phyloP scores from a whole-genome alignment of 2,888 invertebrate genomes.

The Rhamphomyia laevipes region DNA sequence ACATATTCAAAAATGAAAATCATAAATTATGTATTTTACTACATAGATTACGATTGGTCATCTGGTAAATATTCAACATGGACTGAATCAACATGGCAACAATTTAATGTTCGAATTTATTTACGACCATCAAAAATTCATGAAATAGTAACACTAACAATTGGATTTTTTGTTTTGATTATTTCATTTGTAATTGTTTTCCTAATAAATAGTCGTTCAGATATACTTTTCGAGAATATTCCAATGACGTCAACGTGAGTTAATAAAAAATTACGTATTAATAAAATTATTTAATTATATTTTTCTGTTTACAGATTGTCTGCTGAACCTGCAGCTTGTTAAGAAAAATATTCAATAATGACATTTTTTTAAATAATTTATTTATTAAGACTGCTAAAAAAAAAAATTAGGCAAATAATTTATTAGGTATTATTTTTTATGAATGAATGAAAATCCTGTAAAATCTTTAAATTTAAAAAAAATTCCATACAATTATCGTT shows the following conservation, averaged over 20 bases:
- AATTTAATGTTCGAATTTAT: conserved; percentile 64
- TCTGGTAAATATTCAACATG: conserved; percentile 73
- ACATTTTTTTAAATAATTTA: too few species aligned
- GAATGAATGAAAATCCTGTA: too few species aligned
- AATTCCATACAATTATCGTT: too few species aligned
- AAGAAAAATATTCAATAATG: too few species aligned
- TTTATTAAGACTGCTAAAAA: too few species aligned
- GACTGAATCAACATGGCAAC: conserved; percentile 79
- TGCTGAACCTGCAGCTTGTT: too few species aligned
- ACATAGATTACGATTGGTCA: conserved; percentile 60
- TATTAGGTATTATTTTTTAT: too few species aligned
- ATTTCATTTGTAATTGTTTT: conserved; percentile 35
- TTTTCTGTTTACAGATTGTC: not conserved
- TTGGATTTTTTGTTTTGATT: conserved; percentile 32
- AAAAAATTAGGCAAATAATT: too few species aligned
- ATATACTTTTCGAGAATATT: conserved; percentile 32
- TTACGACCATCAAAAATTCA: conserved; percentile 47
- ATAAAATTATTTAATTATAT: conserved; percentile 6
- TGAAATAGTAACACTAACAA: conserved; percentile 30
- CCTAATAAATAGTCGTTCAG: conserved; percentile 33
- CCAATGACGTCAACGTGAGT: conserved; percentile 33
- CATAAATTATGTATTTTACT: not conserved
- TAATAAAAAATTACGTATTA: conserved; percentile 10
- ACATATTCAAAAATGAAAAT: not conserved
- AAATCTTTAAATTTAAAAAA: too few species aligned